These are phyloP conservation scores for Caenorhabditis angaria DNA, from an alignment of 2,888 invertebrate genomes.

Conservation along the genomic window DNA sequence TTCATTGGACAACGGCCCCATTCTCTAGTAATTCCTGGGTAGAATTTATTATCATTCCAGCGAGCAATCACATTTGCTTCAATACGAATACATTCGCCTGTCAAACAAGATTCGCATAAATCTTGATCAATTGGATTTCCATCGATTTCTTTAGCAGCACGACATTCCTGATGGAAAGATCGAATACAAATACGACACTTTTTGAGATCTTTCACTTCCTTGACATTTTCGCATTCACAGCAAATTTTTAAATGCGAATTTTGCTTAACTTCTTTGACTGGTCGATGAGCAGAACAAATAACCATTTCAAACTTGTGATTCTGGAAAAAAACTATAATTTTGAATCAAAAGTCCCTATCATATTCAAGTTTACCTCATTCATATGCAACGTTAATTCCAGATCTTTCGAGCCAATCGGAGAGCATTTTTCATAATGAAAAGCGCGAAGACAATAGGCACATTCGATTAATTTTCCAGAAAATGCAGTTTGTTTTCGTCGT, in stretches of 20 bases:
- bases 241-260: slow-evolving; percentile 1
- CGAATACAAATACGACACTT: slow-evolving; percentile 15
- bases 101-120: slow-evolving; percentile 6
- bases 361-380: background rate
- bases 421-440: slow-evolving; percentile 15
- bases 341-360: too few species aligned
- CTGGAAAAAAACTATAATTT: background rate
- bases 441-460: slow-evolving; percentile 21
- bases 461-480: slow-evolving; percentile 11
- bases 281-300: slow-evolving; percentile 9
- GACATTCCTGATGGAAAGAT: slow-evolving; percentile 14
- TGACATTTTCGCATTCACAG: slow-evolving; percentile 10
- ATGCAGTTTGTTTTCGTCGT: slow-evolving; percentile 20
- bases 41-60: slow-evolving; percentile 10
- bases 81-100: slow-evolving; percentile 6
- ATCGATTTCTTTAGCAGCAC: slow-evolving; percentile 3
- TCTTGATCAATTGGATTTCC: background rate
- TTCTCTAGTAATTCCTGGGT: slow-evolving; percentile 4
- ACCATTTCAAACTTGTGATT: slow-evolving; percentile 7
- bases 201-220: background rate
- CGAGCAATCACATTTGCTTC: slow-evolving; percentile 1
- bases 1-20: slow-evolving; percentile 14
- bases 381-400: slow-evolving; percentile 5
- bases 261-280: background rate
- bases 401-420: slow-evolving; percentile 12